phyloP scores from a whole-genome alignment of 2,113 vertebrate species.

The Upupa epops region DNA sequence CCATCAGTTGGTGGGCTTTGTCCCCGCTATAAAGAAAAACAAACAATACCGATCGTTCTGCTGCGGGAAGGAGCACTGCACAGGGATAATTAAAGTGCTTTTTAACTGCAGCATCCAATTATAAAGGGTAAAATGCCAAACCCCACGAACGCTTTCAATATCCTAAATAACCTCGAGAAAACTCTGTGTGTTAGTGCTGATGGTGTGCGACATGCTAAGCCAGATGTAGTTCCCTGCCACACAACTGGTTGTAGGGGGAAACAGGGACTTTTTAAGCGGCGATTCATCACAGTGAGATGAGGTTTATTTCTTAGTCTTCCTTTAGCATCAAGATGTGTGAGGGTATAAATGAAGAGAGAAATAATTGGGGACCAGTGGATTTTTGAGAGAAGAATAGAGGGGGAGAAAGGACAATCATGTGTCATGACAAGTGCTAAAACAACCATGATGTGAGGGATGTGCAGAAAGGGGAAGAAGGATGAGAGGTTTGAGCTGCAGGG shows the following conservation, averaged over 20 bases:
- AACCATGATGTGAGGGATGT: not conserved
- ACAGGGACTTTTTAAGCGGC: not conserved
- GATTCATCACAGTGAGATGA: not conserved
- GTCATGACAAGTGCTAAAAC: not conserved
- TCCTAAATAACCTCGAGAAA: not conserved
- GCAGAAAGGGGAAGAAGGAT: slow-evolving; percentile 44
- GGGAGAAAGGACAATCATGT: not conserved
- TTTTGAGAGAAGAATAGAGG: not conserved
- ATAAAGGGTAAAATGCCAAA: not conserved
- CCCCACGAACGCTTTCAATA: not conserved
- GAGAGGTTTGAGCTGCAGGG: slow-evolving; percentile 39
- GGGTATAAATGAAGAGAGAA: not conserved
- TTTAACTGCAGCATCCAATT: not conserved
- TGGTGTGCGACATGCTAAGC: not conserved
- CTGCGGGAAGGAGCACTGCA: not conserved
- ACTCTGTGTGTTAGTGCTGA: not conserved
- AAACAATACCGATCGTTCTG: not conserved
- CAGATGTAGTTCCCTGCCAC: not conserved
- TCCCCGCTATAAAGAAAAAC: slow-evolving; percentile 7
- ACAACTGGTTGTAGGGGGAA: fast-evolving
- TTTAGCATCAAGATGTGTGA: not conserved
- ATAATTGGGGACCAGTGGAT: not conserved
- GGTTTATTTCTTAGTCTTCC: not conserved
- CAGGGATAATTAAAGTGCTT: not conserved
- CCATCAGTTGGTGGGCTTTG: not conserved